phyloP scores from a whole-genome alignment of 2,888 invertebrate species.

The Seira ritae region DNA sequence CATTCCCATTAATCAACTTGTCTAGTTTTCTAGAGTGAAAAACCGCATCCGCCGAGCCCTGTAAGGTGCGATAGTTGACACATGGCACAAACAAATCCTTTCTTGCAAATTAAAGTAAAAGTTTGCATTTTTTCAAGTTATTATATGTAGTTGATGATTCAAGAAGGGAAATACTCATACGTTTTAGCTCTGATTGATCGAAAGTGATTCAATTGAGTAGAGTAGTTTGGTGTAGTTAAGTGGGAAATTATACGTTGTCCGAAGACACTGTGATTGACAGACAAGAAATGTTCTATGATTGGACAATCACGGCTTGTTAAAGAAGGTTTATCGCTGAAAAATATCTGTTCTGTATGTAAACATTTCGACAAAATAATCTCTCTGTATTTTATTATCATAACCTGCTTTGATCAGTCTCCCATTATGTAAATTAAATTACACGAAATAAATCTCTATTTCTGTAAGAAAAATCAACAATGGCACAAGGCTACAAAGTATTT shows the following conservation, averaged over 20 bases:
- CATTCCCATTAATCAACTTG: background rate
- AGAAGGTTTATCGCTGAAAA: background rate
- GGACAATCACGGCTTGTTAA: conserved; percentile 18
- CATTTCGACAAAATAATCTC: no score
- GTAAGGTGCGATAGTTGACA: background rate
- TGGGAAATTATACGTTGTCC: background rate
- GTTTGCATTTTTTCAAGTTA: background rate
- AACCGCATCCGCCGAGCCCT: background rate
- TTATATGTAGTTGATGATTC: no score
- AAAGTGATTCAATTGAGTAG: no score
- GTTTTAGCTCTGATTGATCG: no score
- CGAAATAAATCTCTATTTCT: conserved; percentile 12
- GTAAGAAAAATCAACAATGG: conserved; percentile 11
- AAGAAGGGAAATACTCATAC: no score
- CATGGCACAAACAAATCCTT: background rate
- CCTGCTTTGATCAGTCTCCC: conserved; percentile 5
- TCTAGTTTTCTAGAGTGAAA: background rate
- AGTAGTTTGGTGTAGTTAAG: no score
- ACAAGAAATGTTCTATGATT: conserved; percentile 22
- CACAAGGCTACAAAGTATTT: background rate
- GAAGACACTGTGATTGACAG: background rate
- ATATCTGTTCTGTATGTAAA: no score
- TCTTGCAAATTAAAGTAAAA: conserved; percentile 11
- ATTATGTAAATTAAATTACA: conserved; percentile 44
- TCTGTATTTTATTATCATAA: background rate